phyloP scores from a whole-genome alignment of 2,113 vertebrate genomes.

The Callospermophilus lateralis region DNA sequence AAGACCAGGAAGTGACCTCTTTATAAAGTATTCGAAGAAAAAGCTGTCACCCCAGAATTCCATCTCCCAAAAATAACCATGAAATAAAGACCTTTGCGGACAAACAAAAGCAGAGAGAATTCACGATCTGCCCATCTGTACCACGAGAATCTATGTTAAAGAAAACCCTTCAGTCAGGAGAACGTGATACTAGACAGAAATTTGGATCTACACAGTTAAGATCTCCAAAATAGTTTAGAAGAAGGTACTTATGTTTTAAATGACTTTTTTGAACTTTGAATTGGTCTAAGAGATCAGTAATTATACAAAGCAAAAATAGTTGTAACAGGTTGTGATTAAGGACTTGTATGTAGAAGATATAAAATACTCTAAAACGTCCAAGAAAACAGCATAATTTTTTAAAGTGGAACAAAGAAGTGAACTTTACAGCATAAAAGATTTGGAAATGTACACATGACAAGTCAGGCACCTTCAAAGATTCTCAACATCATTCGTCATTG shows the following conservation, averaged over 20 bases:
- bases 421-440: too few species aligned
- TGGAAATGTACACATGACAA: neutral
- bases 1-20: neutral
- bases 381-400: neutral
- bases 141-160: neutral
- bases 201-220: neutral
- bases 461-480: neutral
- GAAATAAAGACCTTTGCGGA: neutral
- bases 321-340: neutral
- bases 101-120: conserved; percentile 7
- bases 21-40: neutral
- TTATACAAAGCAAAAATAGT: neutral
- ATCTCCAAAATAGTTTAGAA: neutral
- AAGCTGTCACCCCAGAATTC: neutral
- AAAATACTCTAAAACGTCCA: neutral
- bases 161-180: neutral
- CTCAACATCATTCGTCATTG: neutral
- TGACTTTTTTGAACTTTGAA: neutral
- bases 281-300: neutral
- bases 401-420: neutral
- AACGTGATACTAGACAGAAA: neutral
- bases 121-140: neutral
- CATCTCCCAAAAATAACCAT: neutral
- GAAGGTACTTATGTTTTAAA: neutral
- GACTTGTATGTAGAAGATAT: neutral